Evolutionary conservation across 1,140 invertebrate species (phyloP).

Genomic region (Aradophagus sp.): DNA sequence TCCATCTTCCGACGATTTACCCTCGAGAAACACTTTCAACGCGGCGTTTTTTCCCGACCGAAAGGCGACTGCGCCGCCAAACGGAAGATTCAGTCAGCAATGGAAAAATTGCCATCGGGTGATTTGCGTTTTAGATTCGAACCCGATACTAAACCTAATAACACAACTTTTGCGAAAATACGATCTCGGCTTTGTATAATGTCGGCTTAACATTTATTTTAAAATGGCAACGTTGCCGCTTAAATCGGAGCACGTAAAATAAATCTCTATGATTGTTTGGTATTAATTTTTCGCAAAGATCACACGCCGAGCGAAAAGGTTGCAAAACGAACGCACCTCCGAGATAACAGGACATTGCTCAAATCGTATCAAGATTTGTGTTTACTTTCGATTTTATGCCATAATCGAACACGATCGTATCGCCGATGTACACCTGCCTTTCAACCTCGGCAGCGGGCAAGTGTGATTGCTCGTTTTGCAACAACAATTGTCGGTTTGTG

Average conservation of each 20-base stretch:
- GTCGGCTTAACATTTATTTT: too few species aligned
- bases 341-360: conserved; percentile 25
- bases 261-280: too few species aligned
- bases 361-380: conserved; percentile 48
- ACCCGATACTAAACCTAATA: neutral
- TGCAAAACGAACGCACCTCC: conserved; percentile 33
- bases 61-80: neutral
- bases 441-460: conserved; percentile 32
- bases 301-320: neutral
- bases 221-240: too few species aligned
- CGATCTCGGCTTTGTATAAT: too few species aligned
- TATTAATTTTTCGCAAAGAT: neutral
- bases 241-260: too few species aligned
- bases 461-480: conserved; percentile 58
- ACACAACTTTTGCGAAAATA: too few species aligned
- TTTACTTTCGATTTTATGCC: conserved; percentile 49
- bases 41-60: too few species aligned
- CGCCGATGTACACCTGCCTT: conserved; percentile 45
- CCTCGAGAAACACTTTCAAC: conserved; percentile 12
- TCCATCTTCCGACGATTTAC: conserved; percentile 11
- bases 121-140: too few species aligned
- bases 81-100: neutral
- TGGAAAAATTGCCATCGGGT: too few species aligned
- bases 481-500: conserved; percentile 56
- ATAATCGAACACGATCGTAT: conserved; percentile 49